Evolutionary conservation across 37 sponge, comb jelly and placozoan species (phyloP), one percentile per base, ranked within the genome.

Genomic region (Corticium candelabrum): DNA sequence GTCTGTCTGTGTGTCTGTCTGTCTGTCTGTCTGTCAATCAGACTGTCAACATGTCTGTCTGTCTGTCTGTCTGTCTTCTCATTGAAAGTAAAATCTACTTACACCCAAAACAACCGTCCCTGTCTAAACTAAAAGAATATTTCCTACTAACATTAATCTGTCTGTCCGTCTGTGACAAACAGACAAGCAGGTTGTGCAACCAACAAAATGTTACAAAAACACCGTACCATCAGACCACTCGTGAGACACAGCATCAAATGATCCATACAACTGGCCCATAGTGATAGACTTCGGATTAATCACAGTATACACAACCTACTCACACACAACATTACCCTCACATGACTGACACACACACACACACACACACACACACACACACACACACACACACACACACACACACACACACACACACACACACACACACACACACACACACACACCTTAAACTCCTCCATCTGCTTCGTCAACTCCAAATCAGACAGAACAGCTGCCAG

Each of bases 211-310:
- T 21, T 11, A 50, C 62, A 27, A 11, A 11, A 50, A 50, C 11
- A 50, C 62, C 84, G 34, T 36, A 84, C 96, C 99, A 79, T 96
- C 97, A 39, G 90, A 89, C 97, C 97, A 96, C 76, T 96, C 97
- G 76, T 96, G 97, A 35, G 97, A 96, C 2, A 96, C 87, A 27
- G 97, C 93, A 72, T 96, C 97, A 80, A 96, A 96, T 39, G 81
- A 84, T 1, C 97, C 97, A 75, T 96, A 96, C 84, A 96, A 81
- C 77, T 96, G 89, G 0, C 89, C 93, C 87, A 96, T 90, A 41
- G 93, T 92, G 72, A 96, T 89, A 35, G 89, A 84, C 82, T 96
- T 96, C 29, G 97, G 97, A 73, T 96, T 96, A 84, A 93, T 93
- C 74, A 94, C 86, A 40, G 43, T 67, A 35, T 77, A 90, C 34